Evolutionary conservation across 2,113 vertebrate genomes (phyloP).

Genomic region (Lycaon pictus): DNA sequence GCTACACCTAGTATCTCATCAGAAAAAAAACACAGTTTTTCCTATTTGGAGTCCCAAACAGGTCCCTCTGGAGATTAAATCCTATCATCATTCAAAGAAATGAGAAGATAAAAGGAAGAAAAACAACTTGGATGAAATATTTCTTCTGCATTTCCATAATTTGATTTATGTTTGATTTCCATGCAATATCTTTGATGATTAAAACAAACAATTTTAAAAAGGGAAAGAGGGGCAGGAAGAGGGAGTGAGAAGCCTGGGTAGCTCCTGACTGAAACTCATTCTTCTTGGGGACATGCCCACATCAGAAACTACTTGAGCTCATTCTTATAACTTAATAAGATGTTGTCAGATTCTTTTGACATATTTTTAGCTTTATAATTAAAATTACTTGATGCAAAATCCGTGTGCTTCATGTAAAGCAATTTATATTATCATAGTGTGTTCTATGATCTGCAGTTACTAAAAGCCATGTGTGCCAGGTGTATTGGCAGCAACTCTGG

Average conservation of each 20-base stretch:
- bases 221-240: too few relatives aligned
- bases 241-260: background rate
- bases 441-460: constrained; percentile 38
- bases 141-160: constrained; percentile 37
- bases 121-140: constrained; percentile 35
- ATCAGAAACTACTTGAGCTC: constrained; percentile 82
- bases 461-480: background rate
- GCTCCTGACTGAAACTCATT: constrained; percentile 54
- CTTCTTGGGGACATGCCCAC: constrained; percentile 75
- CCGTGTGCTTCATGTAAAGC: constrained; percentile 73
- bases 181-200: background rate
- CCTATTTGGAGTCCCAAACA: background rate
- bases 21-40: background rate
- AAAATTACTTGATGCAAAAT: constrained; percentile 83
- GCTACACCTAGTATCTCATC: background rate
- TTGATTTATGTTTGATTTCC: constrained; percentile 53
- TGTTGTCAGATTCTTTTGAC: constrained; percentile 85
- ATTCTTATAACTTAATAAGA: constrained; percentile 86
- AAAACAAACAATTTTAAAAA: constrained; percentile 37
- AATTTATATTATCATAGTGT: constrained; percentile 69
- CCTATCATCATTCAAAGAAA: constrained; percentile 50
- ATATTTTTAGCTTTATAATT: constrained; percentile 88
- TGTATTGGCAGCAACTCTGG: background rate
- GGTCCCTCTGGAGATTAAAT: constrained; percentile 27
- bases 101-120: constrained; percentile 29